Evolutionary conservation across 1,140 invertebrate genomes (phyloP), one percentile per base, ranked within the genome.

Genomic region (Drosophila virilis): DNA sequence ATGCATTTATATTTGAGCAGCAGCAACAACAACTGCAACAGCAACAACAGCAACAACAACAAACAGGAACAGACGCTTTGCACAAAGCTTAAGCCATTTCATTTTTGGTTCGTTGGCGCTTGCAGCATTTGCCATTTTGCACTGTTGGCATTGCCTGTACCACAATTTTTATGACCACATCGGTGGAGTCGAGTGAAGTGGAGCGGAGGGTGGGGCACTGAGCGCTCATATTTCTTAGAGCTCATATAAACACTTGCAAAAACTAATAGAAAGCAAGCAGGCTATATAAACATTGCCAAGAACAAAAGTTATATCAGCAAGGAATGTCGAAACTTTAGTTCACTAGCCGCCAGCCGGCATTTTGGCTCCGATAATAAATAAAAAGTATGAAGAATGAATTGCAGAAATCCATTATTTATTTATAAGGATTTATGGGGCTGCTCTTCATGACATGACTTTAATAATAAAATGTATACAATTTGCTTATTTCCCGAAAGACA

Each of bases 1-100:
- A 89, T 89, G 83, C 83, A 88, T 88, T 88, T 88, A 88, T 88
- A 88, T 88, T 88, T 88, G 73, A 89, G 69, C 82, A 78, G 80
- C 67, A 75, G 13, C 59, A 78, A 32, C 74, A 75, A 42, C 46
- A 50, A 33, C 10, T 48, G 40, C 52, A 40, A 12, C 43, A 57
- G 40, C 45, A 67, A 35, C 48, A 52, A 9, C 48, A 37, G n/a
- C 57, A 60, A 55, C 15, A 38, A 32, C 45, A 46, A 37, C 35
- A 48, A 50, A 57, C 68, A 57, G 40, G 35, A 73, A 73, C 46
- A 54, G 64, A 85, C 74, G 80, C 82, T 84, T 85, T 81, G 70
- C 79, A 73, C 66, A 74, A 88, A 88, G 83, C 82, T 86, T 86
- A 82, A 86, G 82, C 82, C 83, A 86, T 86, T 86, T 86, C 83